Evolutionary conservation across 2,797 vertebrate species (phyloP).

Genomic region (Australoheros facetus): DNA sequence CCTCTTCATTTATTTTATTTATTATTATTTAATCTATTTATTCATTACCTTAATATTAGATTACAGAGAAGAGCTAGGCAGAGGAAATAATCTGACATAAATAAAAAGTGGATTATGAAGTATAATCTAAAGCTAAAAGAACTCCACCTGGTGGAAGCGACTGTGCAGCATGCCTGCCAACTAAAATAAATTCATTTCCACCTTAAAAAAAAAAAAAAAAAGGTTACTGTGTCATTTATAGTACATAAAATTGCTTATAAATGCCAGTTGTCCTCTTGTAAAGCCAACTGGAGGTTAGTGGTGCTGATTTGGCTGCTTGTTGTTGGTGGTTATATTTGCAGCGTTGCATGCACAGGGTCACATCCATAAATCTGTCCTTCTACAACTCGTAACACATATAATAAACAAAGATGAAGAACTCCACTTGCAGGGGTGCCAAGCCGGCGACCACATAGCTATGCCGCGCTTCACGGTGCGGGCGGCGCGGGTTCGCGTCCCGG

Average conservation of each 20-base stretch:
- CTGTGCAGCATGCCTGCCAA: neutral
- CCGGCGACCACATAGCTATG: no score
- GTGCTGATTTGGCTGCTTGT: neutral
- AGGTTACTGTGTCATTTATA: neutral
- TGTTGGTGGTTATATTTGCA: neutral
- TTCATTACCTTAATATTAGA: neutral
- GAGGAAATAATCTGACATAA: neutral
- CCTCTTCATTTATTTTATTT: neutral
- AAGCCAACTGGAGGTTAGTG: neutral
- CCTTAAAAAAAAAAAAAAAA: no score
- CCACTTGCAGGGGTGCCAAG: no score
- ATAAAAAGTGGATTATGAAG: neutral
- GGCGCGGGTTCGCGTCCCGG: no score
- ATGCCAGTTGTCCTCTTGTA: neutral
- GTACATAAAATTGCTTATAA: neutral
- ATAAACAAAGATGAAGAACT: neutral
- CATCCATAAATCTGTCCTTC: neutral
- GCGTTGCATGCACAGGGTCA: no score
- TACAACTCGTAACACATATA: neutral
- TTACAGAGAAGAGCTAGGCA: neutral
- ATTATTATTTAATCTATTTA: neutral
- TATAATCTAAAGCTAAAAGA: neutral
- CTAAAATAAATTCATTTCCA: neutral
- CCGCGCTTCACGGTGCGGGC: no score
- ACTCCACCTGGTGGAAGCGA: constrained; percentile 12